Evolutionary conservation across 2,888 invertebrate genomes (phyloP).

Genomic region (Athalia cordata): DNA sequence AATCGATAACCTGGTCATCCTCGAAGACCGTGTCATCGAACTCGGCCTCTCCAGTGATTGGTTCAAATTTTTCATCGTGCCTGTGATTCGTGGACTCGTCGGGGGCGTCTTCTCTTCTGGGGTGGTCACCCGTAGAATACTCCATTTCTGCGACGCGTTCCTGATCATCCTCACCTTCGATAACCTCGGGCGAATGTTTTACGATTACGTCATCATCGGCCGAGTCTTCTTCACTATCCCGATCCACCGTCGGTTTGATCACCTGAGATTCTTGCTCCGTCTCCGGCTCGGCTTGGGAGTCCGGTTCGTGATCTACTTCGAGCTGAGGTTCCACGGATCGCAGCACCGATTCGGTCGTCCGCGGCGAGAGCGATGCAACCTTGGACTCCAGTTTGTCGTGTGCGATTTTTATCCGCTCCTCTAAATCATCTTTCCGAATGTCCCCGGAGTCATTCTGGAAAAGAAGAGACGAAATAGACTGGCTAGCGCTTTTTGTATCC

Average conservation of each 20-base stretch:
- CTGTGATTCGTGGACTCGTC: constrained; percentile 56
- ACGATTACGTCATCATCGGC: constrained; percentile 46
- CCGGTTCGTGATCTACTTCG: constrained; percentile 49
- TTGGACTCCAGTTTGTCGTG: constrained; percentile 56
- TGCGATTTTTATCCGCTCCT: constrained; percentile 62
- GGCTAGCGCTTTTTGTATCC: background rate
- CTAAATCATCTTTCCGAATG: constrained; percentile 57
- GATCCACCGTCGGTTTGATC: constrained; percentile 46
- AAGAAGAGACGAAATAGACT: background rate
- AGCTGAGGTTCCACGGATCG: constrained; percentile 46
- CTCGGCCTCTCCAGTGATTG: constrained; percentile 72
- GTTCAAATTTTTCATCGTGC: constrained; percentile 72
- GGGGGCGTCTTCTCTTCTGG: constrained; percentile 47
- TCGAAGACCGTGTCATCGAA: constrained; percentile 77
- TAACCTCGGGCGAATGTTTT: constrained; percentile 6
- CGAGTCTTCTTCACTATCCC: constrained; percentile 52
- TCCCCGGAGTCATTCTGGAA: constrained; percentile 52
- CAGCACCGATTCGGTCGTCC: constrained; percentile 18
- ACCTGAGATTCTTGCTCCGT: constrained; percentile 30
- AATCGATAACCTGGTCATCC: constrained; percentile 69
- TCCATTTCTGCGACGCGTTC: constrained; percentile 48
- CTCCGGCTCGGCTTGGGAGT: constrained; percentile 46
- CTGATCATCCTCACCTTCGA: constrained; percentile 49
- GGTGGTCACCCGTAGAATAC: constrained; percentile 8
- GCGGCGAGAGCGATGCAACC: constrained; percentile 44